Evolutionary conservation across 2,797 vertebrate genomes (phyloP).

Genomic region (Onychomys leucogaster): DNA sequence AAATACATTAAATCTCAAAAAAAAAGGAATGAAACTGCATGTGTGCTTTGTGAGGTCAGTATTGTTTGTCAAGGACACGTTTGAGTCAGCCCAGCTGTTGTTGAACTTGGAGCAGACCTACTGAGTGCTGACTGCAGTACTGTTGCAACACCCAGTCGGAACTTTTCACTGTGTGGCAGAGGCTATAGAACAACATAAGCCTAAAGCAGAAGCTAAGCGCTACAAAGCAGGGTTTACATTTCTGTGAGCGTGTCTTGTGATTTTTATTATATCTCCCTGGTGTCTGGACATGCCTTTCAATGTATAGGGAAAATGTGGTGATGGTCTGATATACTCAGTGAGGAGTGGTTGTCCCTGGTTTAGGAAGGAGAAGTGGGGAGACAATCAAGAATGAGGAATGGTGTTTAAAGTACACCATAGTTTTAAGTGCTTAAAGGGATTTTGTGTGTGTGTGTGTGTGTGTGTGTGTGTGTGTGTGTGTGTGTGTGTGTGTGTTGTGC

Average conservation of each 20-base stretch:
- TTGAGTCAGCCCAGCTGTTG: not conserved
- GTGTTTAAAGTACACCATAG: not conserved
- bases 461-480: too few species aligned
- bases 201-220: not conserved
- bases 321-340: not conserved
- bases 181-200: not conserved
- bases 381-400: not conserved
- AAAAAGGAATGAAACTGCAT: not conserved
- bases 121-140: not conserved
- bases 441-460: too few species aligned
- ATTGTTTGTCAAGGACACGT: conserved; percentile 2
- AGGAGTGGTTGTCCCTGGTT: conserved; percentile 4
- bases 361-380: not conserved
- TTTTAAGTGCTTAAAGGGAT: conserved; percentile 17
- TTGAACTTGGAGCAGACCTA: not conserved
- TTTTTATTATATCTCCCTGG: not conserved
- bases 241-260: not conserved
- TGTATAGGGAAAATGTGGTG: not conserved
- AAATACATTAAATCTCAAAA: not conserved
- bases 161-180: not conserved
- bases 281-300: not conserved
- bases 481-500: too few species aligned
- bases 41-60: not conserved
- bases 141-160: not conserved
- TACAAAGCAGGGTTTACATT: not conserved